Evolutionary conservation across 2,888 invertebrate species (phyloP), one percentile per base, ranked within the genome.

Genomic region (Epinotia demarniana): DNA sequence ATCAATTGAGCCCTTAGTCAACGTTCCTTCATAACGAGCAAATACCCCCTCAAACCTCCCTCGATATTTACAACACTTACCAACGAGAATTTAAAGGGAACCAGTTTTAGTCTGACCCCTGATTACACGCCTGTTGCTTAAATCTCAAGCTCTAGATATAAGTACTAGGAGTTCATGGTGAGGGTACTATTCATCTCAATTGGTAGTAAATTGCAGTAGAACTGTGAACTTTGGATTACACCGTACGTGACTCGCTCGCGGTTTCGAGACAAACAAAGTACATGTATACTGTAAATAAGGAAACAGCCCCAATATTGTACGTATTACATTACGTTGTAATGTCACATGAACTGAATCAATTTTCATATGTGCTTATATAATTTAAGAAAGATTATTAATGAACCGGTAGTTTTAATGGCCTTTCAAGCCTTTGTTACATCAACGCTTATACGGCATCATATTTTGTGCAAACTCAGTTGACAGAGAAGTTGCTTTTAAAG

Each of bases 1-100:
- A 53, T 53, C n/a, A 53, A 53, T 53, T n/a, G 53, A 53, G n/a
- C 53, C 53, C 53, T 53, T 53, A 53, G 53, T 53, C 53, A 53
- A 53, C 53, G n/a, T 53, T 53, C 53, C 53, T 53, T 53, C 53
- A n/a, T 53, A 53, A 53, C 53, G 53, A 53, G 53, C n/a, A 53
- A 53, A 49, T 49, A 49, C n/a, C 53, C 39, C 46, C 53, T n/a
- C n/a, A 53, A 53, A 53, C 53, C 53, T 53, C n/a, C 53, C 53
- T n/a, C n/a, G n/a, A 49, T 2, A 53, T 53, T 53, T n/a, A 53
- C 16, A 53, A 53, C 5, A 5, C n/a, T 13, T n/a, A 53, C n/a
- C n/a, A 39, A 39, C 39, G 9, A 39, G 39, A 9, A 39, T 9
- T 39, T n/a, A 8, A n/a, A 53, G 16, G 1, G 3, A n/a, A 53